phyloP scores from a whole-genome alignment of 2,113 vertebrate genomes.

The Pyxicephalus adspersus region DNA sequence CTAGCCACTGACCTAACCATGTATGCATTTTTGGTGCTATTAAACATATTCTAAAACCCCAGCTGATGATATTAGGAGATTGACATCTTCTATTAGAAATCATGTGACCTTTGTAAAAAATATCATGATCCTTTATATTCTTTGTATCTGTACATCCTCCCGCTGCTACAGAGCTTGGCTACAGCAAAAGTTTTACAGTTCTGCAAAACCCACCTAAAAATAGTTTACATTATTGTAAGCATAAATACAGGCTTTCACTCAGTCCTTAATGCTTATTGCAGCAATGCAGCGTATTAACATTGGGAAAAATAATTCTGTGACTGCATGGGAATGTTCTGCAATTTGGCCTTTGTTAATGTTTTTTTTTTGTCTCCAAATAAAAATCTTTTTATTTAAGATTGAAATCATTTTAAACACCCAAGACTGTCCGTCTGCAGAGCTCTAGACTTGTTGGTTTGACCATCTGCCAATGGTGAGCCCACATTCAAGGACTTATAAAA shows the following conservation, averaged over 20 bases:
- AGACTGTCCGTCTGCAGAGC: slow-evolving; percentile 14
- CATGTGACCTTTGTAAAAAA: too few species aligned
- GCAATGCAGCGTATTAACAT: not conserved
- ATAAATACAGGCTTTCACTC: not conserved
- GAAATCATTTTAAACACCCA: slow-evolving; percentile 15
- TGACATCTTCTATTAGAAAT: too few species aligned
- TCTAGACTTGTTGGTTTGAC: slow-evolving; percentile 18
- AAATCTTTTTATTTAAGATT: slow-evolving; percentile 6
- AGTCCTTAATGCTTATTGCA: not conserved
- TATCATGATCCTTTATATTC: too few species aligned
- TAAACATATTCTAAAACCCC: too few species aligned
- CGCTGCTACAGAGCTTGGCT: too few species aligned
- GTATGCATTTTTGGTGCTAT: too few species aligned
- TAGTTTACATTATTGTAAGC: not conserved
- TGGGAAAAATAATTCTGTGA: not conserved
- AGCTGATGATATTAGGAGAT: too few species aligned
- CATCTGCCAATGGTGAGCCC: slow-evolving; percentile 19
- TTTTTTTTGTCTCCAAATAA: not conserved
- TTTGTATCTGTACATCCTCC: too few species aligned
- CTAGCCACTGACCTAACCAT: too few species aligned
- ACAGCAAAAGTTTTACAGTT: too few species aligned
- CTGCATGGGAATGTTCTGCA: not conserved
- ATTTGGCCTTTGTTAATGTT: not conserved
- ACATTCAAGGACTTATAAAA: not conserved
- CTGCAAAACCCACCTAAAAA: too few species aligned